These are phyloP conservation scores for Pogonocherus hispidulus DNA, from an alignment of 2,888 invertebrate genomes.

Conservation along the genomic window DNA sequence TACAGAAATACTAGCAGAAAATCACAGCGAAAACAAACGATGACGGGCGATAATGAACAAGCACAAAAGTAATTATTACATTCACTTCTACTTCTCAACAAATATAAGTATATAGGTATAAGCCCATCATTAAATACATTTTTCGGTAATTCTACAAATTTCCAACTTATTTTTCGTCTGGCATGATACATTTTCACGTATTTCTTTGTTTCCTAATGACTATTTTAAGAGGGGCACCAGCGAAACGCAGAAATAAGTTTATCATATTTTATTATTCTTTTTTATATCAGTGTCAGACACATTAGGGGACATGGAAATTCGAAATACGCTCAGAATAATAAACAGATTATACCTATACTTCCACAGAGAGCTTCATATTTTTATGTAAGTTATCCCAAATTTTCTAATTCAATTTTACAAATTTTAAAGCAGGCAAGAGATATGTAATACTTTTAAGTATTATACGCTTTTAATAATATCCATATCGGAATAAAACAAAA, in stretches of 20 bases:
- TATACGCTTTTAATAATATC: no score
- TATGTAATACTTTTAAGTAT: no score
- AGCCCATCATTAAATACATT: no score
- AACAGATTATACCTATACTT: constrained; percentile 22
- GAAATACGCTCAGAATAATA: constrained; percentile 36
- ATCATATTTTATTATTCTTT: constrained; percentile 28
- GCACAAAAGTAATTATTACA: no score
- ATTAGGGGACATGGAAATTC: constrained; percentile 36
- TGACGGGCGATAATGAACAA: no score
- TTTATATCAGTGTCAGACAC: constrained; percentile 25
- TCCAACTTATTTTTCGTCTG: background rate
- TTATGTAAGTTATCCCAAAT: background rate
- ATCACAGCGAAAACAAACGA: no score
- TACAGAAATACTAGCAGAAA: no score
- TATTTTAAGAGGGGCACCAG: constrained; percentile 3
- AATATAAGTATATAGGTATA: no score
- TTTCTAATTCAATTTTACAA: background rate
- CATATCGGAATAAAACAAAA: no score
- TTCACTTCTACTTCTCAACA: no score
- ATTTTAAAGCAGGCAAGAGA: background rate
- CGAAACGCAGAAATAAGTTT: constrained; percentile 22
- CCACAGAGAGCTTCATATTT: background rate
- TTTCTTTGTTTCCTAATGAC: constrained; percentile 3
- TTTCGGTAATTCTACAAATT: background rate
- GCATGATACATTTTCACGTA: background rate